Evolutionary conservation across 1,140 invertebrate species (phyloP), one percentile per base, ranked within the genome.

Genomic region (Delia radicum): DNA sequence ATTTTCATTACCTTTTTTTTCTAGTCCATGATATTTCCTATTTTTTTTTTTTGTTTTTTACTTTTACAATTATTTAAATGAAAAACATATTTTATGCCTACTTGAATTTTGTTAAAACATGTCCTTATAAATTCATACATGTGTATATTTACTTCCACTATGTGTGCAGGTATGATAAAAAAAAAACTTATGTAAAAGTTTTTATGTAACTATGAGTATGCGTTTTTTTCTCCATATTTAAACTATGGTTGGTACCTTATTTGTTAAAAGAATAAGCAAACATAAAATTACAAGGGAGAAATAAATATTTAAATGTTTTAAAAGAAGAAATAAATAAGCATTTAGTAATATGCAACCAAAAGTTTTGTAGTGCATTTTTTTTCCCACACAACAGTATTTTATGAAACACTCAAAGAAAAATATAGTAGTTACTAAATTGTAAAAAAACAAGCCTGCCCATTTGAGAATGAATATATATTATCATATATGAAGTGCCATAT

Each of bases 61-160:
- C 13, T 69, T 37, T 55, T 55, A 33, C 65, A 69, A 69, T 69
- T 69, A 69, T 69, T 69, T 69, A 69, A 69, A 69, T 69, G 65
- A 37, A 37, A 69, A 69, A 69, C 65, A 69, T 33, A 69, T 69
- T 69, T 69, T 69, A 69, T 69, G 65, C 65, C 65, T 69, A 69
- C 65, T 69, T 69, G 65, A 69, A 21, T 37, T 69, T 33, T 37
- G 65, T 24, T 24, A 37, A 69, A 67, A 67, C 27, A 67, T 31
- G 63, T 31, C 27, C 63, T 31, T 67, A 42, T 42, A 42, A 42
- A 42, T 15, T 42, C n/a, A 55, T 18, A n/a, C n/a, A 55, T 0
- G 48, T 24, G 24, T 18, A 55, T 55, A 15, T 48, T 48, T 48
- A 48, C 42, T 48, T 5, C 12, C 2, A 13, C 46, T 48, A 7